Evolutionary conservation across 2,888 invertebrate species (phyloP), one percentile per base, ranked within the genome.

Genomic region (Xestoiulus laeticollis): DNA sequence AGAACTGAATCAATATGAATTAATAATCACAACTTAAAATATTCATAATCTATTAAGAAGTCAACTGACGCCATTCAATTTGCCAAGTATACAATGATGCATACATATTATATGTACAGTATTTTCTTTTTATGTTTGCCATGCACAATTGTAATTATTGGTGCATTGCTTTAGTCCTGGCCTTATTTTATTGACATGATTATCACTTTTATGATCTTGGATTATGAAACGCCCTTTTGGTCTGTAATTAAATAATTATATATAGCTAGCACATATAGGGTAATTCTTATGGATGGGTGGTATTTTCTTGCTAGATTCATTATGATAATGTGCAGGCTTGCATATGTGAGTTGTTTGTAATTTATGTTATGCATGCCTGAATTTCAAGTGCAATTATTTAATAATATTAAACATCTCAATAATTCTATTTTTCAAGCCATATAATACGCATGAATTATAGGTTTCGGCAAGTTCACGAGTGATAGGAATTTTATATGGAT

Each of bases 141-240:
- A 14, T 48, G 12, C 26, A 30, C 22, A 30, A 22, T 30, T 26
- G 12, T 30, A 78, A 30, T 78, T 30, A 26, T 22, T 30, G 78
- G 14, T 78, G 12, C 78, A 78, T 78, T 14, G 30, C 16, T 14
- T 78, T 30, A 30, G 78, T 16, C 48, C 78, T 30, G 78, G 30
- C 26, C 6, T 78, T 14, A 26, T 78, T 68, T 78, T 78, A 78
- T 78, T 12, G 78, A 30, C 78, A 78, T 22, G 30, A 30, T 26
- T 26, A 30, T 78, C 26, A 78, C 10, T 30, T 78, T 78, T 78
- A 78, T 78, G 78, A 12, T 30, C 78, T 78, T 30, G 78, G 78
- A 30, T 78, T 78, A 14, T 78, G 78, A 78, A 78, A 78, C 78
- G 78, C 78, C 78, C 78, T 78, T 78, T 68, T 78, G 30, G 12